Conservation (phyloP, 2,113 vertebrate species). For the Amblyopsis rosae region DNA sequence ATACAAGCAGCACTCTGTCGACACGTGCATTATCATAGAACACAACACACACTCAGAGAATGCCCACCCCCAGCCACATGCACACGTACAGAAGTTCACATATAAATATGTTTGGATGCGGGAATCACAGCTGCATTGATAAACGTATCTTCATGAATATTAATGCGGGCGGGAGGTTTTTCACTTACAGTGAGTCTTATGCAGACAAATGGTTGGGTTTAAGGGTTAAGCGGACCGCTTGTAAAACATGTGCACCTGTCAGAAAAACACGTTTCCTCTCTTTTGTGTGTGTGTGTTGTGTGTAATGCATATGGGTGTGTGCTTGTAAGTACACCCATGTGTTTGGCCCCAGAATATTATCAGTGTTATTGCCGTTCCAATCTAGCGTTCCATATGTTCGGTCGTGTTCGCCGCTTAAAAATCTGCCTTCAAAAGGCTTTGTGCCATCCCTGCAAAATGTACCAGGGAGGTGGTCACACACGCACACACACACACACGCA, state of each 20-base stretch:
- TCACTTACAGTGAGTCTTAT: conserved; percentile 18
- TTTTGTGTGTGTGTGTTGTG: conserved; percentile 8
- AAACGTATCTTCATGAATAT: conserved; percentile 78
- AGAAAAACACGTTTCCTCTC: conserved; percentile 40
- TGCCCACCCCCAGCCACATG: conserved; percentile 3
- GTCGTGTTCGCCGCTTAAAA: too few relatives aligned
- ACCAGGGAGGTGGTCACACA: too few relatives aligned
- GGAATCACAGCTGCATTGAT: conserved; percentile 81
- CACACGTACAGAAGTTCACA: conserved; percentile 71
- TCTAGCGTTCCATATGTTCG: too few relatives aligned
- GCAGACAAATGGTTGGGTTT: conserved; percentile 34
- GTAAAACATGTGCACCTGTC: conserved; percentile 64
- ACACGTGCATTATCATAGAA: conserved; percentile 36
- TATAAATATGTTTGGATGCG: conserved; percentile 63
- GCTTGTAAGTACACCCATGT: too few relatives aligned
- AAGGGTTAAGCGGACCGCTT: conserved; percentile 44
- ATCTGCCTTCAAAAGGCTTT: too few relatives aligned
- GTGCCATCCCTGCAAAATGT: too few relatives aligned
- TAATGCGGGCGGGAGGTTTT: conserved; percentile 83
- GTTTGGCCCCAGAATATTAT: too few relatives aligned
- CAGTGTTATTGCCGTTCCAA: too few relatives aligned
- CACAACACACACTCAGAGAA: conserved; percentile 1
- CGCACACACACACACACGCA: too few relatives aligned
- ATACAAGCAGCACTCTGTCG: conserved; percentile 18
- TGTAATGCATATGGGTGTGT: neutral